Evolutionary conservation across 2,888 invertebrate species (phyloP), one percentile per base, ranked within the genome.

Genomic region (Spilosoma lubricipeda): DNA sequence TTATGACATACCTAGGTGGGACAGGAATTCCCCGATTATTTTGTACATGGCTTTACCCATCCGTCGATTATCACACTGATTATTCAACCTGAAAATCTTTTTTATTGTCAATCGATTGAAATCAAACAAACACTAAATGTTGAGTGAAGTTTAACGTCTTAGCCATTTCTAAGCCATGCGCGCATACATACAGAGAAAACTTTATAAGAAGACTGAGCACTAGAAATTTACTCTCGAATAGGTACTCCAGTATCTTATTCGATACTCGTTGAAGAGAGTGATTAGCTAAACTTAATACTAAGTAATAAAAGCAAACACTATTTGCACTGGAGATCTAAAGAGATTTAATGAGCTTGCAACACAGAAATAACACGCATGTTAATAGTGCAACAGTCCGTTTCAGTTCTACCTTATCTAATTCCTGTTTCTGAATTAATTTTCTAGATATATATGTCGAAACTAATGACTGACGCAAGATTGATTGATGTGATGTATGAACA

Each of bases 401-500:
- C 39, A 39, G 9, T 39, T 39, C 23, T 9, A 5, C 5, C 20
- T 68, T 68, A 56, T 69, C 52, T 15, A 36, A n/a, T 33, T 52
- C 56, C 52, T 56, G 52, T 52, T 69, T 69, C 52, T 36, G 52
- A 69, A 56, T 56, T 56, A 33, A 56, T 30, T 76, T 72, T 70
- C 64, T 69, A 78, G 30, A 15, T 63, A 70, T 59, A 63, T 23
- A 70, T 76, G 73, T 75, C 78, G 77, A 66, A 73, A 82, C 64
- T 77, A 74, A 67, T 77, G 78, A 82, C 76, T 76, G 78, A 77
- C 76, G 73, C 65, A 70, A 74, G 77, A 75, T 30, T 67, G 59
- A 70, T 36, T 63, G 27, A 70, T 70, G 80, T 69, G 77, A 66
- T 77, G 71, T 69, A 75, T 73, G 71, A 75, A 75, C 64, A 66